Base-by-base conservation (phyloP, 1,140 invertebrate genomes). In the Drosophila bifasciata region DNA sequence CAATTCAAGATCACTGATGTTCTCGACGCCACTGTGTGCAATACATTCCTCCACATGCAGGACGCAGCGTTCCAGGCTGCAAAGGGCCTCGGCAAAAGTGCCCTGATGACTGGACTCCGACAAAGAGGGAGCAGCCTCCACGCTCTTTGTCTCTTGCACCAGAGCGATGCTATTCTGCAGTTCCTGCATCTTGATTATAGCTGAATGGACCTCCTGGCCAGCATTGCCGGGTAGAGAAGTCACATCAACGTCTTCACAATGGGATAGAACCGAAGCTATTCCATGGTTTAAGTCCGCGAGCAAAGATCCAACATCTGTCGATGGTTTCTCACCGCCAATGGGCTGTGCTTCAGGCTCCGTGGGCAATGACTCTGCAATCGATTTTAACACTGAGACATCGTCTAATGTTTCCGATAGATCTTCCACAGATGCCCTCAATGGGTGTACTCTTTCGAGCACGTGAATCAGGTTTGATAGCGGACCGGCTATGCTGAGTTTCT, bases 311-410 rank as follows among this genome's bases (percentile, higher is more conserved):
- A 76, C 55, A 1, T 19, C 16, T 15, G 32, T 6, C 3, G 16
- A 46, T 17, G 74, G 71, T 7, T 51, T 63, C 8, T 77, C 68
- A 5, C 8, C 7, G 1, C 19, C 67, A 8, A 3, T 0, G 1
- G 44, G 9, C 6, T 50, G 45, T 11, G 8, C 36, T 9, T 76
- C 57, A 9, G 64, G 63, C 9, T 90, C 89, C 0, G 69, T 57
- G 13, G 85, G 83, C 16, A 90, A 51, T 1, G 86, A 85, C 62
- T 92, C 93, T 15, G 93, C 93, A 15, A 84, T 91, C 5, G 93
- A 93, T 91, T 94, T 94, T 19, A 94, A 91, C 11, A 91, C 92
- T 7, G 93, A 94, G 59, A 94, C 91, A 84, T 94, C 93, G 71
- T 93, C 93, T 55, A 93, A 84, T 9, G 93, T 94, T 36, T 36